A percentile compares a stretch with the other conserved stretches of the same genome.
Evolutionary conservation across 2,888 invertebrate genomes (phyloP).

Genomic region (Agrilus cyanescens): DNA sequence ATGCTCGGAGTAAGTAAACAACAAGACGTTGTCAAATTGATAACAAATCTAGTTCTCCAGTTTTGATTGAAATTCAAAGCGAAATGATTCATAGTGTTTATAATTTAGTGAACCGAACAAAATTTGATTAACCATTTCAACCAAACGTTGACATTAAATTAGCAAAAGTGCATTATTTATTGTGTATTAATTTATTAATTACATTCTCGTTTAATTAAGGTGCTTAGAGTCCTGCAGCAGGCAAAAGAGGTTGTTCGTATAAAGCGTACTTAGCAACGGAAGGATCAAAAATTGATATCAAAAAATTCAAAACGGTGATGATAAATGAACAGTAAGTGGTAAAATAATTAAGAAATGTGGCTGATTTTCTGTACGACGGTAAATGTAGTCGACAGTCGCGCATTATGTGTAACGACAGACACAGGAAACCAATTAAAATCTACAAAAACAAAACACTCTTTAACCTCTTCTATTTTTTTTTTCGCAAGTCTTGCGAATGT

Average conservation of each 20-base stretch:
- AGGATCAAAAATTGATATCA: slow-evolving; percentile 72
- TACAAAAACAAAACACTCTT: slow-evolving; percentile 30
- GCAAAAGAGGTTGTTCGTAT: slow-evolving; percentile 17
- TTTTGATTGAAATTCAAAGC: too few relatives aligned
- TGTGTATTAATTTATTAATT: too few relatives aligned
- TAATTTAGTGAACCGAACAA: too few relatives aligned
- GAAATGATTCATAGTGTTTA: too few relatives aligned
- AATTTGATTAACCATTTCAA: too few relatives aligned
- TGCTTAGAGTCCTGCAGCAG: slow-evolving; percentile 4
- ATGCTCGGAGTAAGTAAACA: too few relatives aligned
- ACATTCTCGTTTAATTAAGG: slow-evolving; percentile 4
- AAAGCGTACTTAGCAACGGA: slow-evolving; percentile 43
- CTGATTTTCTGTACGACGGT: slow-evolving; percentile 55
- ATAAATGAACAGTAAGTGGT: slow-evolving; percentile 59
- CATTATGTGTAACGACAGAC: slow-evolving; percentile 60
- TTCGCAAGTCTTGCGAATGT: too few relatives aligned
- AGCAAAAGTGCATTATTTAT: too few relatives aligned
- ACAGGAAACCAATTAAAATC: slow-evolving; percentile 65
- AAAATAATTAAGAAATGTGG: slow-evolving; percentile 56
- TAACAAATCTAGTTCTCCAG: too few relatives aligned
- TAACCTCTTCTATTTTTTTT: too few relatives aligned
- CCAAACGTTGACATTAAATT: too few relatives aligned
- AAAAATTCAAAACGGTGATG: slow-evolving; percentile 61
- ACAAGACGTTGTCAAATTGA: too few relatives aligned
- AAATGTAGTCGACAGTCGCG: slow-evolving; percentile 66